A percentile compares a stretch with the other conserved stretches of the same genome.
phyloP scores from a whole-genome alignment of 2,113 vertebrate genomes.

The Pica pica region DNA sequence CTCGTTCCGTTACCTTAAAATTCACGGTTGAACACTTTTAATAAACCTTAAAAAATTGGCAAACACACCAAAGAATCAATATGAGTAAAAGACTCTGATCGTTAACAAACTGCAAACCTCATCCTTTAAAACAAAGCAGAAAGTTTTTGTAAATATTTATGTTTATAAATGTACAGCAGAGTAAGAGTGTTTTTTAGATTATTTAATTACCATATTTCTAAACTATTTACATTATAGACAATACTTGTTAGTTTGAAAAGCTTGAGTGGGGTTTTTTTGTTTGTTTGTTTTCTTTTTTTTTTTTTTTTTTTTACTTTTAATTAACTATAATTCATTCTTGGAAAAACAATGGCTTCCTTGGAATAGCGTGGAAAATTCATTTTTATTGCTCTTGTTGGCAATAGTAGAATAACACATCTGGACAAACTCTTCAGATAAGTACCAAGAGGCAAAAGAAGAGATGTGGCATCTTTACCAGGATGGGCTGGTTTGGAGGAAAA shows the following conservation, averaged over 20 bases:
- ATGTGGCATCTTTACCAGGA: slow-evolving; percentile 7
- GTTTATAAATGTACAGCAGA: slow-evolving; percentile 91
- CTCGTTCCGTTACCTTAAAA: slow-evolving; percentile 54
- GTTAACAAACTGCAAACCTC: slow-evolving; percentile 76
- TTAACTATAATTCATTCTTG: slow-evolving; percentile 53
- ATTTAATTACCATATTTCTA: slow-evolving; percentile 89
- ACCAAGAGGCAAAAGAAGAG: slow-evolving; percentile 12
- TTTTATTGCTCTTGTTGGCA: slow-evolving; percentile 45
- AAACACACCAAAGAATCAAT: slow-evolving; percentile 77
- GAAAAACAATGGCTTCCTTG: slow-evolving; percentile 49
- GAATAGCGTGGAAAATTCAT: slow-evolving; percentile 35
- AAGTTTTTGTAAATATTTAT: slow-evolving; percentile 89
- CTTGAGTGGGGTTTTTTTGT: slow-evolving; percentile 16
- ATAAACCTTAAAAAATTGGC: slow-evolving; percentile 72
- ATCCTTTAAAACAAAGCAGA: slow-evolving; percentile 73
- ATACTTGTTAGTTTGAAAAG: slow-evolving; percentile 70
- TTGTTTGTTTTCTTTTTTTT: not conserved
- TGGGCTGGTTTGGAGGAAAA: slow-evolving; percentile 18
- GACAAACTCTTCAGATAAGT: slow-evolving; percentile 12
- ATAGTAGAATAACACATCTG: slow-evolving; percentile 6
- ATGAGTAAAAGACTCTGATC: slow-evolving; percentile 70
- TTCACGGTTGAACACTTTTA: slow-evolving; percentile 54
- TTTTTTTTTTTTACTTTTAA: not conserved
- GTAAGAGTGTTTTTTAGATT: slow-evolving; percentile 87
- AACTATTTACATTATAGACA: slow-evolving; percentile 79